Evolutionary conservation across 2,888 invertebrate species (phyloP).

Genomic region (Eristalis pertinax): DNA sequence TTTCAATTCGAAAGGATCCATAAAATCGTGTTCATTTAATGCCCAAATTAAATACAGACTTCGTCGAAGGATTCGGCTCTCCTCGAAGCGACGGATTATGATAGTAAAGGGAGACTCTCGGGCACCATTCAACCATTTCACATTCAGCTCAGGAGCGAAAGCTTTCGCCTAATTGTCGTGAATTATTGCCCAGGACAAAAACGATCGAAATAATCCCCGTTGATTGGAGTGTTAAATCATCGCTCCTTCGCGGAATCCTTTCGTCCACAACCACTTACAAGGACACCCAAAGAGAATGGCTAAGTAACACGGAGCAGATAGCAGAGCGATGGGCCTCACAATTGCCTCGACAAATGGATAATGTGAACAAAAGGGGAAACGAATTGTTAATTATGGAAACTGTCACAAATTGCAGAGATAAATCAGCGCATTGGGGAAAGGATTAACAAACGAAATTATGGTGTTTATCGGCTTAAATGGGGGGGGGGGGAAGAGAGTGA

Average conservation of each 20-base stretch:
- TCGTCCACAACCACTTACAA: neutral
- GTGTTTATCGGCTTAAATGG: neutral
- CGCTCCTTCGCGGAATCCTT: neutral
- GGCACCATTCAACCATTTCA: neutral
- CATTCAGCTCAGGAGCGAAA: neutral
- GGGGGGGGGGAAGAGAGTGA: neutral
- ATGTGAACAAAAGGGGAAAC: neutral
- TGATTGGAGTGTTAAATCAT: conserved; percentile 9
- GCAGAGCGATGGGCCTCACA: neutral
- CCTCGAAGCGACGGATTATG: neutral
- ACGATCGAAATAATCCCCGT: conserved; percentile 1
- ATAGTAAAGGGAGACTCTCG: neutral
- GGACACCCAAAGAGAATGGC: neutral
- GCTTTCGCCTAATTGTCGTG: neutral
- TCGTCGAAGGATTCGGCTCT: neutral
- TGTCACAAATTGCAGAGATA: neutral
- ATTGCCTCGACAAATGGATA: neutral
- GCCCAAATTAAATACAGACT: neutral
- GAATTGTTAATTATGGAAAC: conserved; percentile 4
- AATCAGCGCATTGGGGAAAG: neutral
- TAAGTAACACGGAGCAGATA: neutral
- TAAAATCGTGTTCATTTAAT: neutral
- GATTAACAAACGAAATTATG: neutral
- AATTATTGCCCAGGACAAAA: neutral
- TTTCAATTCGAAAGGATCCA: too few species aligned